Conservation (phyloP, 2,113 vertebrate species). For the Gobiocypris rarus region DNA sequence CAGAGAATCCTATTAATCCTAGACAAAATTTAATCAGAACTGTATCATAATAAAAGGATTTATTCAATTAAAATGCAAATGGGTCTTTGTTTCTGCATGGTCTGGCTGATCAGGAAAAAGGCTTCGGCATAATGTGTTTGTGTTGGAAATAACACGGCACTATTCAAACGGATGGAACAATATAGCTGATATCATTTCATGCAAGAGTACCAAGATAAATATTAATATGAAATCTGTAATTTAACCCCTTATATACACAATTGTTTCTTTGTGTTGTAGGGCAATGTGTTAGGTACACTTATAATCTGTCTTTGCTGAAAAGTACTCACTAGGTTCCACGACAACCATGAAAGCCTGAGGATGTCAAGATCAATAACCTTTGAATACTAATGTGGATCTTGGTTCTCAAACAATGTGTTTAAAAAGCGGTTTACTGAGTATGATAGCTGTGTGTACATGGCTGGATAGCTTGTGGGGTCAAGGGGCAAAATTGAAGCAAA, state of each 20-base stretch:
- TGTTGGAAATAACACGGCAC: not conserved
- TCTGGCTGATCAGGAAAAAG: constrained; percentile 14
- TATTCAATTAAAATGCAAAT: constrained; percentile 53
- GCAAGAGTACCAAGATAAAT: constrained; percentile 34
- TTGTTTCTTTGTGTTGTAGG: no score
- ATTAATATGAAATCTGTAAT: constrained; percentile 23
- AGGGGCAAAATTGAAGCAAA: not conserved
- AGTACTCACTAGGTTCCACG: not conserved
- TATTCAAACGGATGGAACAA: not conserved
- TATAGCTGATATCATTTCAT: not conserved
- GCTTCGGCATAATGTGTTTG: constrained; percentile 27
- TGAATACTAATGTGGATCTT: constrained; percentile 40
- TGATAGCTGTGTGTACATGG: constrained; percentile 14
- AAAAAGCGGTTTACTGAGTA: constrained; percentile 18
- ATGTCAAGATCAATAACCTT: not conserved
- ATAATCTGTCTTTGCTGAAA: constrained; percentile 20
- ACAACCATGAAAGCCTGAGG: constrained; percentile 6
- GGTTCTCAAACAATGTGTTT: not conserved
- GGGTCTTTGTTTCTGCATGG: constrained; percentile 30
- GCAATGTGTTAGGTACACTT: not conserved
- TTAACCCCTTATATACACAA: not conserved
- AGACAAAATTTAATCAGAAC: constrained; percentile 15
- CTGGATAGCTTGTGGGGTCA: not conserved
- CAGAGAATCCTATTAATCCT: constrained; percentile 19
- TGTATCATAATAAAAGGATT: constrained; percentile 43